These are phyloP conservation scores for Tribolium freemani DNA, from an alignment of 2,888 invertebrate genomes.

Conservation along the genomic window DNA sequence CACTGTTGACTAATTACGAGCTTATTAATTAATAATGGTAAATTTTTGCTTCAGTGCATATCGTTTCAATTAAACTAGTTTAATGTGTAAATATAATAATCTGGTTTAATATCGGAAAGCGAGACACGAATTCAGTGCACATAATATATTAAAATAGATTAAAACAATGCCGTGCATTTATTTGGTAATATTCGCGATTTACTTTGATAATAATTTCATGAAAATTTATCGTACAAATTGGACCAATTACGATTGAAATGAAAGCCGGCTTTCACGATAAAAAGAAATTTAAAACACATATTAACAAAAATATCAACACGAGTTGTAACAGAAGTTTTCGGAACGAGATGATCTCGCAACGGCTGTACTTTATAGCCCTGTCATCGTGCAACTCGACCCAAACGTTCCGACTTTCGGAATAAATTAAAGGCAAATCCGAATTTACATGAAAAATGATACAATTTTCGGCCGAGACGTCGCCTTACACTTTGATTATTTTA, in stretches of 20 bases:
- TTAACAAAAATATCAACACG: constrained; percentile 41
- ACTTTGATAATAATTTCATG: background rate
- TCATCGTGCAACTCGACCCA: constrained; percentile 34
- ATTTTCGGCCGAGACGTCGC: constrained; percentile 27
- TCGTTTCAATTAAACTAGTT: too few species aligned
- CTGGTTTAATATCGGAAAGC: background rate
- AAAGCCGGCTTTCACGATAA: too few species aligned
- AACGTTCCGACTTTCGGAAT: constrained; percentile 39
- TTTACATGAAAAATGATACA: constrained; percentile 43
- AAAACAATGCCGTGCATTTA: too few species aligned
- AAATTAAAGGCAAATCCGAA: constrained; percentile 40
- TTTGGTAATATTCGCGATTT: background rate
- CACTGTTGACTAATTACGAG: too few species aligned
- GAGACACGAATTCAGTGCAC: background rate
- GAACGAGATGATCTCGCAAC: constrained; percentile 38
- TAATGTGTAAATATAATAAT: background rate
- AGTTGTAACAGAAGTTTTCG: constrained; percentile 34
- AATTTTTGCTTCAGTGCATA: too few species aligned
- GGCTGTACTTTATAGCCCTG: constrained; percentile 40
- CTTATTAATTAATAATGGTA: too few species aligned
- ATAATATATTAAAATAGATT: too few species aligned
- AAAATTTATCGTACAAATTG: background rate
- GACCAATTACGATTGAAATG: background rate
- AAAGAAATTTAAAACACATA: constrained; percentile 32
- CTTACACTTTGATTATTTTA: constrained; percentile 11